phyloP scores from a whole-genome alignment of 2,797 vertebrate genomes.

The Rhabdophis nuchalis region DNA sequence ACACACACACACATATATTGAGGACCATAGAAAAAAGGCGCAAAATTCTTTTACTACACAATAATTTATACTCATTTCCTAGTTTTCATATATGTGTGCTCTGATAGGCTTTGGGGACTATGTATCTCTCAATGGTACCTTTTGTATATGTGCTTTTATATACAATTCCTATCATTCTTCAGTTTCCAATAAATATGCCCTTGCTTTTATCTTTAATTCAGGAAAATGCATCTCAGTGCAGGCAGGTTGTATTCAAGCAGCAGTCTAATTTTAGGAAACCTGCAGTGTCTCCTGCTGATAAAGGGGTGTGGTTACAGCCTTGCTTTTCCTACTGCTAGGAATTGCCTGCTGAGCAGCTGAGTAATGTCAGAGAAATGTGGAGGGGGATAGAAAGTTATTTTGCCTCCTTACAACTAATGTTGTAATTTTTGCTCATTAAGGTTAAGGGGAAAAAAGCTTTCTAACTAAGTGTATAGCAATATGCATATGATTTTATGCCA shows the following conservation, averaged over 20 bases:
- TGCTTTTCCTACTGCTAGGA: neutral
- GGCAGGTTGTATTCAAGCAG: neutral
- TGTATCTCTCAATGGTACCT: neutral
- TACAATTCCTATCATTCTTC: neutral
- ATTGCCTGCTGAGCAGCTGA: neutral
- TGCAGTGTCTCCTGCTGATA: neutral
- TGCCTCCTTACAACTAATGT: neutral
- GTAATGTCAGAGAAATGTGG: neutral
- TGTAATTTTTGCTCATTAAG: neutral
- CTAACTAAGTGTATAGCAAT: neutral
- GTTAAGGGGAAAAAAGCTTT: neutral
- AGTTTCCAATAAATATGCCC: neutral
- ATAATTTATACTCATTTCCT: neutral
- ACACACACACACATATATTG: too few species aligned
- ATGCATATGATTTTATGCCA: neutral
- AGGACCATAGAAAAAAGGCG: neutral
- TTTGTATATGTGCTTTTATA: neutral
- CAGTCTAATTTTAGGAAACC: neutral
- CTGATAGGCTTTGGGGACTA: neutral
- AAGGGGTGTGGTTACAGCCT: neutral
- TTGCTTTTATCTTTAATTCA: neutral
- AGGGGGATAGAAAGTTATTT: neutral
- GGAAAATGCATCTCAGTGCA: neutral
- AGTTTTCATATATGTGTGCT: neutral
- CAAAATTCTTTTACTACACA: neutral